A percentile compares a stretch with the other conserved stretches of the same genome.
phyloP scores from a whole-genome alignment of 2,113 vertebrate species.

The Dasypus novemcinctus region DNA sequence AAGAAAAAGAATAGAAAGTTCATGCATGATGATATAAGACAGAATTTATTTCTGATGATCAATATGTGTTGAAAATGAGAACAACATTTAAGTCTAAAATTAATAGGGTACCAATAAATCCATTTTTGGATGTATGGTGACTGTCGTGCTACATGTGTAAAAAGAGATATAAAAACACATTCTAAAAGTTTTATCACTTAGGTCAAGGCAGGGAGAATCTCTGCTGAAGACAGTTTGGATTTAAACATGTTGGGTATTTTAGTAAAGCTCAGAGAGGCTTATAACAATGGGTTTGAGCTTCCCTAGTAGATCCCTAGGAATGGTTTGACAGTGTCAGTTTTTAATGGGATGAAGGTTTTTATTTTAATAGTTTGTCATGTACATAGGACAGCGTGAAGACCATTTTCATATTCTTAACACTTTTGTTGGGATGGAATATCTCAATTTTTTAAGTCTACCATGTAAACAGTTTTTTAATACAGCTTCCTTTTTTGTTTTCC shows the following conservation, averaged over 20 bases:
- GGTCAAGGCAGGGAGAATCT: neutral
- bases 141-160: neutral
- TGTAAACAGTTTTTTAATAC: neutral
- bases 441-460: neutral
- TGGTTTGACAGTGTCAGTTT: neutral
- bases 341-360: neutral
- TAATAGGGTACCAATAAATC: neutral
- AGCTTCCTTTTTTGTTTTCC: neutral
- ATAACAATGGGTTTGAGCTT: neutral
- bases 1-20: neutral
- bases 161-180: neutral
- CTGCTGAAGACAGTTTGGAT: neutral
- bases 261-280: neutral
- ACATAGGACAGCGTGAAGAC: neutral
- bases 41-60: neutral
- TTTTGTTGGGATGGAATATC: neutral
- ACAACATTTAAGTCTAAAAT: neutral
- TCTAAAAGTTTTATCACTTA: neutral
- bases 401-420: neutral
- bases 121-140: neutral
- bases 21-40: neutral
- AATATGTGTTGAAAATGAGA: conserved; percentile 26
- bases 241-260: neutral
- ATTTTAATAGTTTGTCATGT: neutral
- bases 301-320: neutral